phyloP scores from a whole-genome alignment of 64 coral and sea anemone genomes.

The Actinia tenebrosa region DNA sequence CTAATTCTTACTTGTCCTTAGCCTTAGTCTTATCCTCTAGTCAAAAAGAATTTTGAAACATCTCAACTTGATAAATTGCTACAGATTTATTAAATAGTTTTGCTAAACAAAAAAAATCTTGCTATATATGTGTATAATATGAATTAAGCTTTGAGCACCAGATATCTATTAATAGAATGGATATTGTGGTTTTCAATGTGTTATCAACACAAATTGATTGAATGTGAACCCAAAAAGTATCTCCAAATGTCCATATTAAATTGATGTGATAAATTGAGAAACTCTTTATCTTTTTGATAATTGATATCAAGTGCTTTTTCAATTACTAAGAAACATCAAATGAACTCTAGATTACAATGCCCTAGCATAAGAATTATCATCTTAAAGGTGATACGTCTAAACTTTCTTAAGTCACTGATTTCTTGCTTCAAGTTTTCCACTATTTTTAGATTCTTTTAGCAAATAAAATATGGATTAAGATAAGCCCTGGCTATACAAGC shows the following conservation, averaged over 20 bases:
- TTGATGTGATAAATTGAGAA: background rate
- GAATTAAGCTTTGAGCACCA: too few species aligned
- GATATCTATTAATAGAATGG: background rate
- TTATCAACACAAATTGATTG: background rate
- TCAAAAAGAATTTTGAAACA: too few species aligned
- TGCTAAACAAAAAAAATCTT: too few species aligned
- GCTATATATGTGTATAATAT: too few species aligned
- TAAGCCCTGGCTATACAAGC: background rate
- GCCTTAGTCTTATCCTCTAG: too few species aligned
- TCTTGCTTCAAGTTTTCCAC: too few species aligned
- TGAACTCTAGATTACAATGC: background rate
- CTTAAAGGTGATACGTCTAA: too few species aligned
- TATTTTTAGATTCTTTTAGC: background rate
- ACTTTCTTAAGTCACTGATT: too few species aligned
- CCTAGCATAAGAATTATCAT: too few species aligned
- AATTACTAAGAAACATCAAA: background rate
- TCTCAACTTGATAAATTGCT: too few species aligned
- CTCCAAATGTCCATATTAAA: background rate
- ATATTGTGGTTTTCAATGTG: background rate
- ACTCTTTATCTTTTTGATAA: background rate
- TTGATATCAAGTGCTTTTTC: background rate
- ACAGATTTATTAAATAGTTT: too few species aligned
- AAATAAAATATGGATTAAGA: background rate
- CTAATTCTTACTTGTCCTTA: too few species aligned
- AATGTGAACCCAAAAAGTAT: background rate